These are phyloP conservation scores for Phalloptychus januarius DNA, from an alignment of 2,797 vertebrate species.

Conservation along the genomic window DNA sequence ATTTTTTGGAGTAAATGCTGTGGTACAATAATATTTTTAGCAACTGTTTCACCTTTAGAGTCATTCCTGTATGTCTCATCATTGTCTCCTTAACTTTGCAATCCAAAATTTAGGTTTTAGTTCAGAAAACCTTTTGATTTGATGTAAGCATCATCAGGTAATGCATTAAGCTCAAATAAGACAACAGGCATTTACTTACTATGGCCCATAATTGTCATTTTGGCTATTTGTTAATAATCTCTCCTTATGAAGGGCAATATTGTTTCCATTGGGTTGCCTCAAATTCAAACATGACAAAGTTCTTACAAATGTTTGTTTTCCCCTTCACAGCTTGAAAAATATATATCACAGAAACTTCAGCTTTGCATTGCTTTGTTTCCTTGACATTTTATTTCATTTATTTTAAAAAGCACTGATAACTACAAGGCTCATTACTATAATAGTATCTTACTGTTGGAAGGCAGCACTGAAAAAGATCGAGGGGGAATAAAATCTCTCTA, in stretches of 20 bases:
- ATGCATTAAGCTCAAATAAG: constrained; percentile 19
- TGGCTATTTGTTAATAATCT: background rate
- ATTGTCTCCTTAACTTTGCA: background rate
- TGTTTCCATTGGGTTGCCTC: background rate
- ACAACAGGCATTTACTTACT: background rate
- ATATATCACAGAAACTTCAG: background rate
- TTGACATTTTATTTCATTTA: background rate
- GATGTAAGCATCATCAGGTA: background rate
- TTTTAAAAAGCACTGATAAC: constrained; percentile 4
- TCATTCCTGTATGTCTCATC: background rate
- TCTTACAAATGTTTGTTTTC: constrained; percentile 1
- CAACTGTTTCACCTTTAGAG: background rate
- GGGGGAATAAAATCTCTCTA: constrained; percentile 19
- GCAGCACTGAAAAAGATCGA: constrained; percentile 20
- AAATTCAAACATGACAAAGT: constrained; percentile 16
- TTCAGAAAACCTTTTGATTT: constrained; percentile 13
- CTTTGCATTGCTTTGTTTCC: background rate
- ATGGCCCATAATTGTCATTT: background rate
- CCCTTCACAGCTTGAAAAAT: background rate
- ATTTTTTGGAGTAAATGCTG: background rate
- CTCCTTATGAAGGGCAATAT: background rate
- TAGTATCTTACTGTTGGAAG: constrained; percentile 12
- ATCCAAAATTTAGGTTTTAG: too few species aligned
- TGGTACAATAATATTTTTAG: background rate
- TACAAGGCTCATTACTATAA: background rate